These are phyloP conservation scores for Grallaria varia DNA, from an alignment of 2,113 vertebrate genomes.

Conservation along the genomic window DNA sequence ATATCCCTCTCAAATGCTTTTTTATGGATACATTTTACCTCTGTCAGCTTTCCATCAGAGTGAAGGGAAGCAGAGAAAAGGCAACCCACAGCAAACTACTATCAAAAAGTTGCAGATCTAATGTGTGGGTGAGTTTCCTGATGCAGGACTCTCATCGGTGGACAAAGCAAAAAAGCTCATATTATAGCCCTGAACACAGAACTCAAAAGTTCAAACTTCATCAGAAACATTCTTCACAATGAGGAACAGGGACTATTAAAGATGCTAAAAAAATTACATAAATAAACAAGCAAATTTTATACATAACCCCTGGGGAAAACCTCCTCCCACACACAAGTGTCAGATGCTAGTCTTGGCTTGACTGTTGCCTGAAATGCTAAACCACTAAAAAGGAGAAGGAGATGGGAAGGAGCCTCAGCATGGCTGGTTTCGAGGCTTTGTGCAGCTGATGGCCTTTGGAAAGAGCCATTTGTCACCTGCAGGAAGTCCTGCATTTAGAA, in stretches of 20 bases:
- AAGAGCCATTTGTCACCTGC: not conserved
- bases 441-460: not conserved
- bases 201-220: not conserved
- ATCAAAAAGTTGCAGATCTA: not conserved
- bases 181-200: not conserved
- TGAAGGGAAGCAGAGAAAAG: not conserved
- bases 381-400: not conserved
- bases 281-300: not conserved
- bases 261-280: not conserved
- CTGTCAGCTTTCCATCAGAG: not conserved
- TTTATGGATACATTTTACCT: not conserved
- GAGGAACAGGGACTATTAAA: not conserved
- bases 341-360: constrained; percentile 9
- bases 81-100: not conserved
- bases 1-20: not conserved
- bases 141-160: not conserved
- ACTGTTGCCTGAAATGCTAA: not conserved
- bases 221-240: not conserved
- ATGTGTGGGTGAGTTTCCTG: not conserved
- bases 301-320: not conserved
- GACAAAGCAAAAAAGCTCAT: not conserved
- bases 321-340: not conserved
- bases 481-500: not conserved
- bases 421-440: not conserved
- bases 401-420: not conserved